Conservation (phyloP, 2,888 invertebrate species). For the Prenolepis imparis region DNA sequence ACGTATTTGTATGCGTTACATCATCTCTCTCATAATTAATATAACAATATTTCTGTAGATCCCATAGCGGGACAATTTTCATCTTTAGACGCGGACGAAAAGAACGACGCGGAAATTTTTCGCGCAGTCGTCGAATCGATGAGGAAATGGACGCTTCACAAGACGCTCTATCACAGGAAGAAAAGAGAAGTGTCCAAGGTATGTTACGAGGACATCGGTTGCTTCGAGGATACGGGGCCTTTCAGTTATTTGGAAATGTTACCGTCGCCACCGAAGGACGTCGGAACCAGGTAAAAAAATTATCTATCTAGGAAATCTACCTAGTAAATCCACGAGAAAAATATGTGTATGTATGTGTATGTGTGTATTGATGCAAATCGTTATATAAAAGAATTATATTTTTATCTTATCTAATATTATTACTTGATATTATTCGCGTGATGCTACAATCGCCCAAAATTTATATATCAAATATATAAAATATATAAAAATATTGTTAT, state of each 20-base stretch:
- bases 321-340: not conserved
- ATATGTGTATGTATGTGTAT: too few relatives aligned
- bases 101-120: slow-evolving; percentile 90
- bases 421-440: not conserved
- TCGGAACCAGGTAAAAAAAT: slow-evolving; percentile 91
- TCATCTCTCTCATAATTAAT: not conserved
- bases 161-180: slow-evolving; percentile 87
- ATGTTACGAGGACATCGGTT: slow-evolving; percentile 96
- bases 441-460: not conserved
- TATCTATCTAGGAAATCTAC: not conserved
- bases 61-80: slow-evolving; percentile 85
- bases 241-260: slow-evolving; percentile 96
- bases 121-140: slow-evolving; percentile 92
- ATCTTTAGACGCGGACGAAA: slow-evolving; percentile 90
- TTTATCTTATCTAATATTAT: not conserved
- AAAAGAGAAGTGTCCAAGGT: slow-evolving; percentile 93
- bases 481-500: slow-evolving; percentile 3
- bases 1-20: not conserved
- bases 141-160: slow-evolving; percentile 90
- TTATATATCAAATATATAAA: slow-evolving; percentile 1
- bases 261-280: slow-evolving; percentile 94
- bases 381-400: not conserved
- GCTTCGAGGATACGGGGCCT: slow-evolving; percentile 96
- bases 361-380: not conserved
- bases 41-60: slow-evolving; percentile 71